These are phyloP conservation scores for Orchesellides sinensis DNA, from an alignment of 2,888 invertebrate species.

Conservation along the genomic window DNA sequence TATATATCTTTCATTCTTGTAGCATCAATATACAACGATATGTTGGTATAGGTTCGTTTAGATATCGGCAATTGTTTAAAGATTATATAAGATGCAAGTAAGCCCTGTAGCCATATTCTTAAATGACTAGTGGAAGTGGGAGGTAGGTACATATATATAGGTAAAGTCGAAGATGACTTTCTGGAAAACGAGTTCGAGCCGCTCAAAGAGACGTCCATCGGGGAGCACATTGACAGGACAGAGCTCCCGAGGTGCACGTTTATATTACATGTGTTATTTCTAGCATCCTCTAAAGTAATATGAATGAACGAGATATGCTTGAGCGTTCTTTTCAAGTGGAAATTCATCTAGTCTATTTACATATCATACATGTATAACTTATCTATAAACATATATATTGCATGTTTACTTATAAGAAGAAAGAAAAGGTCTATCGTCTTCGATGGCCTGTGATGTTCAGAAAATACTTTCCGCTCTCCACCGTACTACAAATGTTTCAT, in stretches of 20 bases:
- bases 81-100: neutral
- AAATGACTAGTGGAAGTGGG: neutral
- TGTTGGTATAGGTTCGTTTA: too few relatives aligned
- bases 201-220: slow-evolving; percentile 3
- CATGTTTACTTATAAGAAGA: neutral
- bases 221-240: slow-evolving; percentile 30
- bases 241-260: slow-evolving; percentile 33
- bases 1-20: too few relatives aligned
- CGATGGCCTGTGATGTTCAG: neutral
- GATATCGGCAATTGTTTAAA: too few relatives aligned
- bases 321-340: neutral
- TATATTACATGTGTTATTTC: slow-evolving; percentile 13
- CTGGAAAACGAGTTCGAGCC: neutral
- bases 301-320: neutral
- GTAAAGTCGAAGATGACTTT: neutral
- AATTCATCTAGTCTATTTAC: slow-evolving; percentile 1
- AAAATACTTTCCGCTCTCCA: neutral
- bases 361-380: neutral
- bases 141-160: neutral
- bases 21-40: too few relatives aligned
- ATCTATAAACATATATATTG: neutral
- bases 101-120: neutral
- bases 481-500: slow-evolving; percentile 17
- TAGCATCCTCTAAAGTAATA: neutral
- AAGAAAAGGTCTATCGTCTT: neutral